A percentile compares a stretch with the other conserved stretches of the same genome.
Evolutionary conservation across 2,888 invertebrate genomes (phyloP).

Genomic region (Macrosiphum euphorbiae): DNA sequence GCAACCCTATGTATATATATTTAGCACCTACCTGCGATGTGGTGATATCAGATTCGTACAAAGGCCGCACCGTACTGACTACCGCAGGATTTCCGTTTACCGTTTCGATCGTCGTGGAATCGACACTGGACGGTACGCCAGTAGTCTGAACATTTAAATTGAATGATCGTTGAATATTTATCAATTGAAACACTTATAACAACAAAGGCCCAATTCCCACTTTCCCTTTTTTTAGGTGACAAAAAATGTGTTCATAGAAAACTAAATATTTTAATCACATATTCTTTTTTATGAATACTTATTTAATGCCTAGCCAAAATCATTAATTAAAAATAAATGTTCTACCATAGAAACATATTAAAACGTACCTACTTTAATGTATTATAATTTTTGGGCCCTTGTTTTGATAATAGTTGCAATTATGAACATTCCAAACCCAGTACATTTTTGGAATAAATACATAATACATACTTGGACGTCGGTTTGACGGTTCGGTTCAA

Average conservation of each 20-base stretch:
- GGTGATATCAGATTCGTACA: not conserved
- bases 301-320: not conserved
- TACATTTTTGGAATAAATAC: not conserved
- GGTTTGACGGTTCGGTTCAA: not conserved
- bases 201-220: not conserved
- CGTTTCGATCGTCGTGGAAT: constrained; percentile 9
- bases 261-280: not conserved
- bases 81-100: not conserved
- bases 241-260: not conserved
- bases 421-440: not conserved
- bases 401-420: not conserved
- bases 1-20: too few relatives aligned
- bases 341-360: not conserved
- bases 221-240: not conserved
- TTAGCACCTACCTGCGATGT: constrained; percentile 27
- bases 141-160: not conserved
- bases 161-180: not conserved
- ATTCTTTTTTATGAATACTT: not conserved
- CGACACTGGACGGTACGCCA: not conserved
- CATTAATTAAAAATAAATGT: not conserved
- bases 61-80: not conserved
- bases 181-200: not conserved
- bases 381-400: not conserved
- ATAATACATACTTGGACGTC: not conserved
- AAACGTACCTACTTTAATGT: not conserved